A percentile compares a stretch with the other conserved stretches of the same genome.
phyloP scores from a whole-genome alignment of 2,797 vertebrate genomes.

The Psittacula derbiana region DNA sequence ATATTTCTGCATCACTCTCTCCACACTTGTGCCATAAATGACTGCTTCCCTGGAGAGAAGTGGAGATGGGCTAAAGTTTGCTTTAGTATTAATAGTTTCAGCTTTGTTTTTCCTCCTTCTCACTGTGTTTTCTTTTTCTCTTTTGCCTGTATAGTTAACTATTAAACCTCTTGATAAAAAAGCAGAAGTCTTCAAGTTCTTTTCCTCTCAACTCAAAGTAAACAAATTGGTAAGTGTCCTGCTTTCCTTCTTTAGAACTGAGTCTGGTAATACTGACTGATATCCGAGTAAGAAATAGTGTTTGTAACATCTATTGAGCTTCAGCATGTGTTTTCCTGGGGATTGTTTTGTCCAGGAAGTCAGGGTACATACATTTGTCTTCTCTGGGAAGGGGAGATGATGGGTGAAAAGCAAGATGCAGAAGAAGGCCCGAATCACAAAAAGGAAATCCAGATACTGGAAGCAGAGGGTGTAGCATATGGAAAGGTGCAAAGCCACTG shows the following conservation, averaged over 20 bases:
- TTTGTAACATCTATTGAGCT: not conserved
- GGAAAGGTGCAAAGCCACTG: not conserved
- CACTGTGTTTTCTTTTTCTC: not conserved
- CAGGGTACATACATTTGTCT: not conserved
- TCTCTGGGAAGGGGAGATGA: not conserved
- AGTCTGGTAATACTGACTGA: not conserved
- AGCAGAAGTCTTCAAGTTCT: constrained; percentile 93
- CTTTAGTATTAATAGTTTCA: not conserved
- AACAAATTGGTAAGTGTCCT: constrained; percentile 86
- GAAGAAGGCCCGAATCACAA: not conserved
- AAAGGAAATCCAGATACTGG: not conserved
- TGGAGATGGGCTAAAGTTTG: not conserved
- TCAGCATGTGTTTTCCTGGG: not conserved
- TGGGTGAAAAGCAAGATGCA: not conserved
- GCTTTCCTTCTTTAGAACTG: not conserved
- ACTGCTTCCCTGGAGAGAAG: not conserved
- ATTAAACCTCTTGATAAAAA: constrained; percentile 94
- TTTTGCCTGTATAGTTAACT: constrained; percentile 80
- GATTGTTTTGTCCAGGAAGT: not conserved
- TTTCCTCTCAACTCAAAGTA: constrained; percentile 89
- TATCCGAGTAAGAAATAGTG: not conserved
- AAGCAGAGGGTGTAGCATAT: rapidly evolving
- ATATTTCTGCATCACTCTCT: not conserved
- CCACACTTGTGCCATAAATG: not conserved
- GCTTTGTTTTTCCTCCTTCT: not conserved